Conservation (phyloP, 2,113 vertebrate genomes). For the Salvelinus sp. region DNA sequence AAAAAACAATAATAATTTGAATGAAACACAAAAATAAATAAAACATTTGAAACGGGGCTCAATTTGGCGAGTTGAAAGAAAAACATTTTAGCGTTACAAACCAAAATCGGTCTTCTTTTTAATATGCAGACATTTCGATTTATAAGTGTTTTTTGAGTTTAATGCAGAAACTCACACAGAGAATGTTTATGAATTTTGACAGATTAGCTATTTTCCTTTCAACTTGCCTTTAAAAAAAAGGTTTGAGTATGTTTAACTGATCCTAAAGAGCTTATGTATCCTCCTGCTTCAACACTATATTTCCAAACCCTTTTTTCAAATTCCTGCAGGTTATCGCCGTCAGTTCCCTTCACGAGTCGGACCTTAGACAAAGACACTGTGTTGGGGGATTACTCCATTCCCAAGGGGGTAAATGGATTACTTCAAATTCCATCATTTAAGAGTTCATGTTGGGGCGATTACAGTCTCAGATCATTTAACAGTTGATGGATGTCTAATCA, state of each 20-base stretch:
- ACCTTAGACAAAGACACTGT: conserved; percentile 89
- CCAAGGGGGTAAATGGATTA: conserved; percentile 88
- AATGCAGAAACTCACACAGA: conserved; percentile 33
- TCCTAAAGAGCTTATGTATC: conserved; percentile 49
- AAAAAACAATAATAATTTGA: no score
- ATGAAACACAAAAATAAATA: no score
- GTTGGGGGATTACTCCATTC: conserved; percentile 88
- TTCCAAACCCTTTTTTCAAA: conserved; percentile 26
- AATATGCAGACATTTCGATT: conserved; percentile 6
- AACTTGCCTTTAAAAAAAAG: conserved; percentile 21
- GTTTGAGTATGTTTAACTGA: conserved; percentile 39
- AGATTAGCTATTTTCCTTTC: conserved; percentile 34
- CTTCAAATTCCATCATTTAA: conserved; percentile 3
- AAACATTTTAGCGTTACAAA: no score
- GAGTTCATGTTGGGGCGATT: conserved; percentile 46
- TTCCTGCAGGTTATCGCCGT: conserved; percentile 85
- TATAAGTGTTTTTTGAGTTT: conserved; percentile 47
- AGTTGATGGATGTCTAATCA: conserved; percentile 34
- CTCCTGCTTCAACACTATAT: conserved; percentile 25
- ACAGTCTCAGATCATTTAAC: conserved; percentile 35
- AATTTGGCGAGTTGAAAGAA: no score
- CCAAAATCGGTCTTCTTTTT: no score
- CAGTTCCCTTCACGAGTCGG: conserved; percentile 91
- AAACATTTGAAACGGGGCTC: no score
- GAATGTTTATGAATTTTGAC: conserved; percentile 47